Evolutionary conservation across 2,888 invertebrate genomes (phyloP), one percentile per base, ranked within the genome.

Genomic region (Caenorhabditis sp.): DNA sequence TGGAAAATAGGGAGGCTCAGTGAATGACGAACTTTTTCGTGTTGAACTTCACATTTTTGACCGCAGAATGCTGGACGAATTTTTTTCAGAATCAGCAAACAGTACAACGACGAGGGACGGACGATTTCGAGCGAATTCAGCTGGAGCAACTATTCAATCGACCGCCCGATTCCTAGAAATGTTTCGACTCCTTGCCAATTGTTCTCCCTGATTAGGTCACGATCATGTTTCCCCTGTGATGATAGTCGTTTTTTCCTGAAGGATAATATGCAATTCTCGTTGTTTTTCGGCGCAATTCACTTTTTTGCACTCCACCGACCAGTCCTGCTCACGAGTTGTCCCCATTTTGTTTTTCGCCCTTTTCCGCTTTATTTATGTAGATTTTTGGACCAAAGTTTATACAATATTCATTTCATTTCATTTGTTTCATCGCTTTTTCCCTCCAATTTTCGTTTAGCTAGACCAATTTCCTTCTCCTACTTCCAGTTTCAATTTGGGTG

Each of bases 71-170:
- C n/a, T 46, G 26, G 13, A 46, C 24, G 24, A 26, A 15, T 15
- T 3, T 2, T 17, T 65, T 66, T 9, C 53, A 75, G 75, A 68
- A 63, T 22, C 76, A 76, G 35, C 65, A 71, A 55, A 76, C 76
- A 32, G 76, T 76, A 13, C 77, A 77, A 66, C 48, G 66, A 45
- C 77, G 77, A n/a, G 55, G 74, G 17, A 72, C 58, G 80, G 90
- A 91, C n/a, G 65, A 65, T 50, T 59, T 65, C 17, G 76, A 63
- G 35, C 62, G 75, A n/a, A 70, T 63, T 35, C 76, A 76, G 61
- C 56, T 76, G 15, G 71, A 70, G 22, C 65, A 70, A 53, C 53
- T 76, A 0, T 76, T 76, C 55, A 62, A 63, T 37, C 37, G 68
- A 63, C 50, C 56, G 45, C 53, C 68, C 7, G 70, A 75, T 50